Evolutionary conservation across 2,888 invertebrate species (phyloP), one percentile per base, ranked within the genome.

Genomic region (Scaptomyza tumidula): DNA sequence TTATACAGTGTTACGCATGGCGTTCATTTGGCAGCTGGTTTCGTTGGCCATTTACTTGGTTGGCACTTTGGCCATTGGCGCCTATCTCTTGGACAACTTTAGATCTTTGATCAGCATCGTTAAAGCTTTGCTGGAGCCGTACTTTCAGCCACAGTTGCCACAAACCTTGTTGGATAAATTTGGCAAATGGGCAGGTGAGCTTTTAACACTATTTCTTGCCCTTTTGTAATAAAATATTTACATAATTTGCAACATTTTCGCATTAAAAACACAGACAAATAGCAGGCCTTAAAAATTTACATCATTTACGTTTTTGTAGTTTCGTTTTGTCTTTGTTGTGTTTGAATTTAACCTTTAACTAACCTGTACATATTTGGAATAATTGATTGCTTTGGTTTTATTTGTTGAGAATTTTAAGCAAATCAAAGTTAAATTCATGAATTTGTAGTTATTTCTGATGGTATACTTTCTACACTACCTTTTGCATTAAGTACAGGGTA

Each of bases 121-220:
- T 45, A 93, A 94, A 78, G 94, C 95, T 3, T 90, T 95, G 84
- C 90, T 96, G 89, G 94, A 94, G 90, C 96, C 96, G 24, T 95
- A 94, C 79, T 94, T 96, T 86, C 92, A 95, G 74, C 94, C 95
- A 0, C 90, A 94, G 57, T 93, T 95, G 87, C 94, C 94, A 74
- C 93, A 93, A 78, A 92, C 93, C 13, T 90, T 96, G 59, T 89
- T 93, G 39, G 94, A 95, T 88, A 95, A 94, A 90, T 97, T 94
- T 91, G 98, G 98, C 84, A 93, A 95, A 69, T 98, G 98, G 97
- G 97, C 97, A 90, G 96, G 97, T 97, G 91, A 94, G 94, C 93
- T 10, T 4, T 19, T 46, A 7, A 29, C 7, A 6, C 29, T 31
- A 6, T 27, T 37, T 13, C 11, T 11, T 7, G 10, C 5, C 19